phyloP scores from a whole-genome alignment of 2,888 invertebrate species.

The Eristalis pertinax region DNA sequence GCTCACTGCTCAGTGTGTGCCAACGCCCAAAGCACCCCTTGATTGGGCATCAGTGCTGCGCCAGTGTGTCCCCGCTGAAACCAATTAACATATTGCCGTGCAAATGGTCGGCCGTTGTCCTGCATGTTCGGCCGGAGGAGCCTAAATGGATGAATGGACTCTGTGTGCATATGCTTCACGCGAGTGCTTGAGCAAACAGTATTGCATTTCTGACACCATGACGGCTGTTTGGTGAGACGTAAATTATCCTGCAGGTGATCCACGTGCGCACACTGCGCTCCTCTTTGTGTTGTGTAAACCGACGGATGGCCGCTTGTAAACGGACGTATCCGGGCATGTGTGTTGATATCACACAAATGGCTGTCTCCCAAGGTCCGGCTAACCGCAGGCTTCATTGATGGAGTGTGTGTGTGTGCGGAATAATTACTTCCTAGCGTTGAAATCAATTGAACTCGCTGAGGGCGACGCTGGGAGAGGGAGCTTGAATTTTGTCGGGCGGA shows the following conservation, averaged over 20 bases:
- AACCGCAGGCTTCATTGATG: neutral
- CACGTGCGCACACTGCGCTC: neutral
- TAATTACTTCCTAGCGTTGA: neutral
- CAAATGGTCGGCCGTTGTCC: conserved; percentile 14
- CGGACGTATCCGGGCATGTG: neutral
- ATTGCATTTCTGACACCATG: conserved; percentile 43
- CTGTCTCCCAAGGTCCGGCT: neutral
- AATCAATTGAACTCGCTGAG: conserved; percentile 17
- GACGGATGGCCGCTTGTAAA: neutral
- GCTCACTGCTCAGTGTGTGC: neutral
- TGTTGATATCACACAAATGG: neutral
- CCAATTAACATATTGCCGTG: conserved; percentile 44
- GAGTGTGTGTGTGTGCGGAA: neutral
- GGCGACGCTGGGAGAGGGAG: neutral
- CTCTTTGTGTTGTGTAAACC: conserved; percentile 18
- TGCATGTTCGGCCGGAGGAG: neutral
- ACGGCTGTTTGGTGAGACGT: conserved; percentile 12
- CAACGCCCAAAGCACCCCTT: conserved; percentile 13
- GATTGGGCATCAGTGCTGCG: conserved; percentile 21
- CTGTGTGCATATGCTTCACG: neutral
- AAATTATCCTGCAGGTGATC: conserved; percentile 34
- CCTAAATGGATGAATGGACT: neutral
- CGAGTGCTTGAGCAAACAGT: conserved; percentile 33
- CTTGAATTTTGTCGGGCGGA: neutral
- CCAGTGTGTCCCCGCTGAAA: conserved; percentile 14